Base-by-base conservation (phyloP, 2,888 invertebrate genomes). In the Orthonychiurus folsomi region DNA sequence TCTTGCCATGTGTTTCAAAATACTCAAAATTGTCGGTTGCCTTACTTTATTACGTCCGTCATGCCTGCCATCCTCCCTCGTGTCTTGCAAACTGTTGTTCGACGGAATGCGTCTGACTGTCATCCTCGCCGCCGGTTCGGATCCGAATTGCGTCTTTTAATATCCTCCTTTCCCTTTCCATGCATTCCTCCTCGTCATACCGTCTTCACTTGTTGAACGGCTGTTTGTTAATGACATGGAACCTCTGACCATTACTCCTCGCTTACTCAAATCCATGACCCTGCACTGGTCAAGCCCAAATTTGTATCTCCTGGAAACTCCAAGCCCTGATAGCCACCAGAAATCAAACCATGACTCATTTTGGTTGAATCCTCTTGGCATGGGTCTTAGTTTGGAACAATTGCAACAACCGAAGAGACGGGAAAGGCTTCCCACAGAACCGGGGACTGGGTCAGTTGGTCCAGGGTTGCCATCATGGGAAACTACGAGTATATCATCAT, bases 401-500 rank as follows among this genome's bases (percentile, higher is more conserved):
- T 56, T 69, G 50, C 65, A 65, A n/a, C 61, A 48, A 48, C 63
- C 54, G 60, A 77, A 80, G 71, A 67, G 78, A 56, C 77, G 83
- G 68, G 80, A 77, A 55, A 78, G 84, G 66, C 76, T 84, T 69
- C 81, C 83, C 28, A 83, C 84, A 1, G 84, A 84, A 75, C 81
- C 84, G 21, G 83, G 82, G 56, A 81, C 83, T 48, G 63, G 66
- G 62, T 57, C 67, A 27, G 62, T 65, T 15, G 60, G 61, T 20
- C 59, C 56, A 54, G 58, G 62, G 2, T 55, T 59, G 23, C 59
- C 56, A 21, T 69, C 67, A 66, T 68, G 69, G 12, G 28, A 54
- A 1, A 62, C 59, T 24, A 58, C 63, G 21, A 62, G 60, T 50
- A 61, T 63, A 54, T 61, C 65, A 20, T 63, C 66, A 20, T 80